Percentiles rank a stretch among this genome's conserved stretches.
Evolutionary conservation across 2,797 vertebrate genomes (phyloP).

Genomic region (Sebastes goodei): DNA sequence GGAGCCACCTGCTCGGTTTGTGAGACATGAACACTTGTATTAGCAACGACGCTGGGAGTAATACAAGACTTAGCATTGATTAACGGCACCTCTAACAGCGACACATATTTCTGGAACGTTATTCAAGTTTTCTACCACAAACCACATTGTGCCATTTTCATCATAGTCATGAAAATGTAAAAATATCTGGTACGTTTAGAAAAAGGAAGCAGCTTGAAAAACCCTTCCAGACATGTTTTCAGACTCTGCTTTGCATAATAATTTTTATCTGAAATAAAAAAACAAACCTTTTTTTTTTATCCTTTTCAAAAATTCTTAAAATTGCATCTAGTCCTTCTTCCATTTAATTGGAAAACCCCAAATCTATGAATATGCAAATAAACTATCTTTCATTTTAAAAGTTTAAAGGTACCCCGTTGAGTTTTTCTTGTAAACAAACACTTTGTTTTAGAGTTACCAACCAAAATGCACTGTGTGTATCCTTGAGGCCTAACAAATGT

Average conservation of each 20-base stretch:
- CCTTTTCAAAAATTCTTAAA: not conserved
- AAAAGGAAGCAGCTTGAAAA: not conserved
- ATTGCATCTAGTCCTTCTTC: not conserved
- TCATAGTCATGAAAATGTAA: not conserved
- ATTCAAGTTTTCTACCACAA: not conserved
- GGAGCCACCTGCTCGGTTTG: constrained; percentile 15
- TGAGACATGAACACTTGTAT: constrained; percentile 8
- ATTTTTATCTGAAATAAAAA: not conserved
- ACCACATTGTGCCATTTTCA: not conserved
- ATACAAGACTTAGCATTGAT: not conserved
- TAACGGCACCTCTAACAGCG: not conserved
- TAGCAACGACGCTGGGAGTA: not conserved
- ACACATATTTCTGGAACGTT: not conserved
- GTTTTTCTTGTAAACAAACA: not conserved
- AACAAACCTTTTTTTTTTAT: not conserved
- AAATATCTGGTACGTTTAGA: not conserved
- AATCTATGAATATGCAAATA: not conserved
- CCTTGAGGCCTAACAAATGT: not conserved
- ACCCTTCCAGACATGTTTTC: not conserved
- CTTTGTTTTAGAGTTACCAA: not conserved
- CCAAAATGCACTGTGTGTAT: not conserved
- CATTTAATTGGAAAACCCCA: not conserved
- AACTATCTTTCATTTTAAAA: not conserved
- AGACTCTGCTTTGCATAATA: not conserved
- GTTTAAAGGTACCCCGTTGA: not conserved